phyloP scores from a whole-genome alignment of 2,888 invertebrate genomes.

The Anorthoa munda region DNA sequence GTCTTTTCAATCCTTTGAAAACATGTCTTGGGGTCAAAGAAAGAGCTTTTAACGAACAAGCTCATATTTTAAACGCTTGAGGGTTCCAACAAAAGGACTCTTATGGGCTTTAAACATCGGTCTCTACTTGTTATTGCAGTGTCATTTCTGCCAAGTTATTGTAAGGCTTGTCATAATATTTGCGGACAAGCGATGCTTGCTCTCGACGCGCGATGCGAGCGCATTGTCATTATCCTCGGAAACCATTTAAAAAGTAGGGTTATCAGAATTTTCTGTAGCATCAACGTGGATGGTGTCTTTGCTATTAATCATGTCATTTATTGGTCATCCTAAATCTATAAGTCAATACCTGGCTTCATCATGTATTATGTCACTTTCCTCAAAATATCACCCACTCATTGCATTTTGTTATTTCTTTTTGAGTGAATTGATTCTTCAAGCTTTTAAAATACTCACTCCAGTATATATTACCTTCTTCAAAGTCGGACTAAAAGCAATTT shows the following conservation, averaged over 20 bases:
- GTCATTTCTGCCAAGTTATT: conserved; percentile 44
- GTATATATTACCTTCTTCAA: conserved; percentile 43
- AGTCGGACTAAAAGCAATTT: conserved; percentile 18
- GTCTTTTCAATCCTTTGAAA: conserved; percentile 40
- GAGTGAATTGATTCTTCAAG: background rate
- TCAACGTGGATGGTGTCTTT: background rate
- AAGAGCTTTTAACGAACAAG: conserved; percentile 25
- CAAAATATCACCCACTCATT: background rate
- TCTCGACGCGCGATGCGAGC: conserved; percentile 18
- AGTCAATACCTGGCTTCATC: background rate
- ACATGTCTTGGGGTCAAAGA: conserved; percentile 19
- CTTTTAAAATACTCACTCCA: conserved; percentile 12
- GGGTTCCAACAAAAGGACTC: conserved; percentile 28
- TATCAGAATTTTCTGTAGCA: conserved; percentile 18
- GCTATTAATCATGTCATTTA: background rate
- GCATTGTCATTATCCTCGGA: conserved; percentile 49
- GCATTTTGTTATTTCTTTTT: background rate
- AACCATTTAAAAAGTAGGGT: conserved; percentile 33
- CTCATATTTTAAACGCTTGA: conserved; percentile 33
- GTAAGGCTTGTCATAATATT: conserved; percentile 50
- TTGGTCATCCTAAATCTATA: background rate
- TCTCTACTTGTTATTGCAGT: conserved; percentile 25
- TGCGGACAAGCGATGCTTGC: conserved; percentile 44
- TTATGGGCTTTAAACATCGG: background rate
- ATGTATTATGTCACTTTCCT: background rate